phyloP scores from a whole-genome alignment of 2,797 vertebrate genomes.

The Hyperoplus immaculatus region DNA sequence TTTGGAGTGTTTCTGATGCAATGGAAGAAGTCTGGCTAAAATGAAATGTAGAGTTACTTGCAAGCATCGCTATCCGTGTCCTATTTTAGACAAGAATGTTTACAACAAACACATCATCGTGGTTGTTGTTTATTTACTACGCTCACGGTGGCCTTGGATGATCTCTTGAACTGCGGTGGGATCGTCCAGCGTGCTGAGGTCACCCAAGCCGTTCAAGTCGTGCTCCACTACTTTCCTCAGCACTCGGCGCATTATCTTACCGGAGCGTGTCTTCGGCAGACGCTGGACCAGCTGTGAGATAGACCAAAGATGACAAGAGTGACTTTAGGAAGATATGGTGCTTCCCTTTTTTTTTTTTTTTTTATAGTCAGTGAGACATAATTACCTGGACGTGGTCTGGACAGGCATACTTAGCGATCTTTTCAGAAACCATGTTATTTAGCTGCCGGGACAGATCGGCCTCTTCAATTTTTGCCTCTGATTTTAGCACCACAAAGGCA shows the following conservation, averaged over 20 bases:
- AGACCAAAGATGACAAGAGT: neutral
- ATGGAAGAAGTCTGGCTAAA: slow-evolving; percentile 7
- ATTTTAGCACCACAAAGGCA: slow-evolving; percentile 93
- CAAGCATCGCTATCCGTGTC: neutral
- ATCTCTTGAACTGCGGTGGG: slow-evolving; percentile 90
- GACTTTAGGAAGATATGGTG: neutral
- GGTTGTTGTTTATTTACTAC: slow-evolving; percentile 37
- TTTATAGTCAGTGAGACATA: neutral
- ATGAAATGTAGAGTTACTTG: neutral
- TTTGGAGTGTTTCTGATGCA: slow-evolving; percentile 17
- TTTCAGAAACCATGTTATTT: slow-evolving; percentile 86
- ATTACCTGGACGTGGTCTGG: slow-evolving; percentile 89
- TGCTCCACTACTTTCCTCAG: slow-evolving; percentile 90
- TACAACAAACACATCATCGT: neutral
- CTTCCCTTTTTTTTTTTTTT: neutral
- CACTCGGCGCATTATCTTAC: slow-evolving; percentile 96
- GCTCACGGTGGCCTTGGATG: slow-evolving; percentile 79
- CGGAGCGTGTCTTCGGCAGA: slow-evolving; percentile 96
- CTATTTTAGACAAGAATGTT: neutral
- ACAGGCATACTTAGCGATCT: slow-evolving; percentile 96
- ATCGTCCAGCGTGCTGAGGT: slow-evolving; percentile 94
- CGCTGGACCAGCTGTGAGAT: slow-evolving; percentile 85
- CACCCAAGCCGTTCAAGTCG: slow-evolving; percentile 85
- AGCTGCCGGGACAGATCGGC: slow-evolving; percentile 83
- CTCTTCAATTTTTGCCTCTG: slow-evolving; percentile 67